These are phyloP conservation scores for Rhagologus leucostigma DNA, from an alignment of 2,113 vertebrate genomes.

Conservation along the genomic window DNA sequence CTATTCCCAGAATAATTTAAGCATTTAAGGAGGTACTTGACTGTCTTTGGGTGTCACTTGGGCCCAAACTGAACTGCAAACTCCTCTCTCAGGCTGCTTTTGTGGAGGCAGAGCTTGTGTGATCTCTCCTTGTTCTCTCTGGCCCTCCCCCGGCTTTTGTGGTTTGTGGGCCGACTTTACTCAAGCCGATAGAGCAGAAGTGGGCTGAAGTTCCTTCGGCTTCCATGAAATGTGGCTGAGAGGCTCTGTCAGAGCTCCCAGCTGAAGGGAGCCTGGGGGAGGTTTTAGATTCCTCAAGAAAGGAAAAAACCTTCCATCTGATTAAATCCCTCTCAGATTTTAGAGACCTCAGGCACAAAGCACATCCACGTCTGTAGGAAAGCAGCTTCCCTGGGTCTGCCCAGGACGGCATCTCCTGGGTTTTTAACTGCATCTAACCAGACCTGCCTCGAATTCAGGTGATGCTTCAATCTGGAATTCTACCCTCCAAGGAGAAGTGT, in stretches of 20 bases:
- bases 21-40: not conserved
- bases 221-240: not conserved
- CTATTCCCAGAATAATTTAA: not conserved
- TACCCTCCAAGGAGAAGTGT: not conserved
- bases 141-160: not conserved
- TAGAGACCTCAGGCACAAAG: not conserved
- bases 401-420: not conserved
- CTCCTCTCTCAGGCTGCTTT: not conserved
- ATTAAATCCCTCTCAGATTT: not conserved
- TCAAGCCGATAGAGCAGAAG: not conserved
- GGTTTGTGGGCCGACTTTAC: not conserved
- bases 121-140: not conserved
- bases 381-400: not conserved
- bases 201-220: not conserved
- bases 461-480: not conserved
- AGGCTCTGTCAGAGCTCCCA: not conserved
- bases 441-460: not conserved
- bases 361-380: not conserved
- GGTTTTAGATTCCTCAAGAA: not conserved
- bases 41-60: not conserved
- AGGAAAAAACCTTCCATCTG: not conserved
- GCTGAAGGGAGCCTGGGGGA: not conserved
- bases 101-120: not conserved
- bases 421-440: not conserved
- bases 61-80: not conserved